Evolutionary conservation across 2,888 invertebrate genomes (phyloP), one percentile per base, ranked within the genome.

Genomic region (Melanargia galathea): DNA sequence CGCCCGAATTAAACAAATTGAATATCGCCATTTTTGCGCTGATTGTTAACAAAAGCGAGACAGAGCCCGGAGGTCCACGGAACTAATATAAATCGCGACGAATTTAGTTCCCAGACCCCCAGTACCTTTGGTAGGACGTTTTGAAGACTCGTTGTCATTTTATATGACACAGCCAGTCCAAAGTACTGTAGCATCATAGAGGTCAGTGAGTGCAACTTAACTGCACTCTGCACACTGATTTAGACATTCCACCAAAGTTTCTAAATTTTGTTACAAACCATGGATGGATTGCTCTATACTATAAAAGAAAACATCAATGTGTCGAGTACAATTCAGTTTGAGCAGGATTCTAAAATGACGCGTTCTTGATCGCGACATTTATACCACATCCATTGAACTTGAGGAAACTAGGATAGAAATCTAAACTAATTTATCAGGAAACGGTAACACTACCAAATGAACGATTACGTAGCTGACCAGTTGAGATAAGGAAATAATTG

Each of bases 401-500:
- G 84, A 81, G 78, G 52, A 82, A 86, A 84, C 85, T 86, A 86
- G 80, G 77, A 81, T 77, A 77, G 81, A 78, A 78, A 78, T 84
- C 83, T 86, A 85, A 85, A 82, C 76, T 77, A 71, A 68, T 74
- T 77, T 77, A 72, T 73, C 76, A 80, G 71, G 75, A 75, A 71
- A 79, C 75, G 65, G 38, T 79, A 77, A 78, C 62, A 76, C 76
- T 77, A 68, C 45, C 40, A 67, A 72, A 70, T 56, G 62, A 75
- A 69, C 73, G 72, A 71, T 70, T 72, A 81, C 75, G 73, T 75
- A 82, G 83, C 79, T 76, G 81, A 79, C 78, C 76, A 81, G 77
- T 79, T 79, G 84, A 81, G 83, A 83, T 82, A 81, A 84, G 82
- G 86, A 89, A 89, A 88, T 91, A 91, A 91, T 91, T 91, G 91